Base-by-base conservation (phyloP, 2,113 vertebrate species). In the Pogona vitticeps region DNA sequence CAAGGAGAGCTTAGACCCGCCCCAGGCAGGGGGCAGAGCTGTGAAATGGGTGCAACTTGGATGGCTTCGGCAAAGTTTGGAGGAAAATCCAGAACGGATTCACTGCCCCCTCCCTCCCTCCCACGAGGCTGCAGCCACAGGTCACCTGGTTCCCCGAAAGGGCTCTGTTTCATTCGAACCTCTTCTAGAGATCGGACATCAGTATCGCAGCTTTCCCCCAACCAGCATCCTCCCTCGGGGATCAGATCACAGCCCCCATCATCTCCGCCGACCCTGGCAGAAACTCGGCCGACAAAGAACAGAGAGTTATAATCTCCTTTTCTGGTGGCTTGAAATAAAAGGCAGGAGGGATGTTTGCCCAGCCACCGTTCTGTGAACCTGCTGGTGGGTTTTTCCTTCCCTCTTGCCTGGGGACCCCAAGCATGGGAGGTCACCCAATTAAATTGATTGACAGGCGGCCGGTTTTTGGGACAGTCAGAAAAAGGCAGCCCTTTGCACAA, bases 301-400 rank as follows among this genome's bases (percentile, higher is more conserved):
- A 0, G n/a, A 33, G 76, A 9, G 6, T 10, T 28, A 20, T 17
- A 6, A 21, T 18, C 2, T 0, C 0, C 23, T 7, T 31, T 65
- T 12, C 17, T 0, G 56, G 20, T 78, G 10, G n/a, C n/a, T 33
- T 3, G 6, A 14, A 20, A n/a, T 6, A n/a, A 46, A 59, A 33
- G 21, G 20, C 3, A 15, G 17, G 33, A 58, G 18, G 14, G 8
- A 15, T n/a, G 52, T 58, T 58, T 58, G 56, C 8, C n/a, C n/a
- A 58, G 56, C n/a, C n/a, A n/a, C n/a, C n/a, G n/a, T 23, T 76
- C 75, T 18, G 12, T 7, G 38, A 72, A 68, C n/a, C 1, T 5
- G n/a, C 31, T 36, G 15, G 68, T 10, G 21, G 6, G 36, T 42
- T 40, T 42, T 10, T 13, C 72, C 7, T 21, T 38, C 10, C 15